Evolutionary conservation across 2,888 invertebrate genomes (phyloP).

Genomic region (Drosophila suboccidentalis): DNA sequence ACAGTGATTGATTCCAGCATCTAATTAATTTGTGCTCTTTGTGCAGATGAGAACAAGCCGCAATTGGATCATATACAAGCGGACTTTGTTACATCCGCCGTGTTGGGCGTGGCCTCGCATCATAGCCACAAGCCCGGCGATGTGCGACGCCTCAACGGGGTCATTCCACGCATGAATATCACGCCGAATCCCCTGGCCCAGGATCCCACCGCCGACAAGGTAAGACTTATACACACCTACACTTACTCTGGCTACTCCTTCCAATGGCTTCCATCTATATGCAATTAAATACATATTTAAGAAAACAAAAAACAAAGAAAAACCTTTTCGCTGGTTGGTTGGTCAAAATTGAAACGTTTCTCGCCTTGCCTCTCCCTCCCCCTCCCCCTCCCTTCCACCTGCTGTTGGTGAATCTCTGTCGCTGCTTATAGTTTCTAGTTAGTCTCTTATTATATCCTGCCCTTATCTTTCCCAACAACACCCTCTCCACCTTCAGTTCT

Average conservation of each 20-base stretch:
- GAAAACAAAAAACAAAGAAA: slow-evolving; percentile 19
- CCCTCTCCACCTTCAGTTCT: neutral
- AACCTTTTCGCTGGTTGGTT: slow-evolving; percentile 79
- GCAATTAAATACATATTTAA: slow-evolving; percentile 4
- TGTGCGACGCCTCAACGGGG: slow-evolving; percentile 83
- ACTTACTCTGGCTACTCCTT: slow-evolving; percentile 1
- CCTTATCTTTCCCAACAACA: neutral
- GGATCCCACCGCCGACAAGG: slow-evolving; percentile 83
- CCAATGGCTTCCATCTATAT: slow-evolving; percentile 27
- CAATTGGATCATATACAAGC: slow-evolving; percentile 85
- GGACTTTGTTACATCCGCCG: slow-evolving; percentile 83
- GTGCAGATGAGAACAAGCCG: slow-evolving; percentile 84
- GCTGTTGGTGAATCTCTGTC: neutral
- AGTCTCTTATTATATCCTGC: neutral
- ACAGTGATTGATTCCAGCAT: neutral
- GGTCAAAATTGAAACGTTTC: slow-evolving; percentile 74
- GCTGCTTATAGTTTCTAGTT: slow-evolving; percentile 10
- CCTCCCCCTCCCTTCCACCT: neutral
- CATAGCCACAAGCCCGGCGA: slow-evolving; percentile 54
- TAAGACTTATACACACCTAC: slow-evolving; percentile 31
- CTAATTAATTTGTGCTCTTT: neutral
- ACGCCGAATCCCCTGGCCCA: slow-evolving; percentile 85
- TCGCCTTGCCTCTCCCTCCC: slow-evolving; percentile 14
- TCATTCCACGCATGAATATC: slow-evolving; percentile 85
- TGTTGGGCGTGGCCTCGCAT: slow-evolving; percentile 76